Evolutionary conservation across 2,797 vertebrate species (phyloP).

Genomic region (Crypturellus tataupa): DNA sequence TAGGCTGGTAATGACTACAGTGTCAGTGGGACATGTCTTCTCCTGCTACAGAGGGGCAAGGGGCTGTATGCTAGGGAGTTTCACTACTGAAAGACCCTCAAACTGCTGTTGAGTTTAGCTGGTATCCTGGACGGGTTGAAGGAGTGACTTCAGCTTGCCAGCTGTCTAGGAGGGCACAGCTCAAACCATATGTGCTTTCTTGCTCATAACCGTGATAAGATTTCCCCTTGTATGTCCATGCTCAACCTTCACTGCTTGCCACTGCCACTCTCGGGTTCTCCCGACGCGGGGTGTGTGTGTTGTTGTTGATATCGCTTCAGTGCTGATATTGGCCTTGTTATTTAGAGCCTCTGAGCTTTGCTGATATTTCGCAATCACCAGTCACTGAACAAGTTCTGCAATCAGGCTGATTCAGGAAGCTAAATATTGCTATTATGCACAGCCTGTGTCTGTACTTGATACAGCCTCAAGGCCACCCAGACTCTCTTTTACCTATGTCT

Average conservation of each 20-base stretch:
- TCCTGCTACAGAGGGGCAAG: not conserved
- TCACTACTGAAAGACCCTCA: not conserved
- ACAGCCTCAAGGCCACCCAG: not conserved
- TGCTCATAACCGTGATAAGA: not conserved
- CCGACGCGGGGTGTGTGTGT: accelerated
- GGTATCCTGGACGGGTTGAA: not conserved
- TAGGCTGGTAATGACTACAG: not conserved
- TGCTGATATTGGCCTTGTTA: not conserved
- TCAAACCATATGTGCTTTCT: not conserved
- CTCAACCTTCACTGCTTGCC: not conserved
- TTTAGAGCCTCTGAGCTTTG: not conserved
- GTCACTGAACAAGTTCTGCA: not conserved
- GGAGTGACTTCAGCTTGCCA: not conserved
- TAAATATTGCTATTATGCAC: not conserved
- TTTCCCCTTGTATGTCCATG: not conserved
- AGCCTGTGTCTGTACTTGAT: not conserved
- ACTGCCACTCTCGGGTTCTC: not conserved
- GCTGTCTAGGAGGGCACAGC: not conserved
- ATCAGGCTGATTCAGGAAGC: conserved; percentile 11
- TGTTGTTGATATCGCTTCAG: not conserved
- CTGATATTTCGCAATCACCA: not conserved
- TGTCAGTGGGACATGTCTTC: not conserved
- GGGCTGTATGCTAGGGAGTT: not conserved
- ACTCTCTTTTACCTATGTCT: not conserved
- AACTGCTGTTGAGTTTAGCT: not conserved